A percentile compares a stretch with the other conserved stretches of the same genome.
These are phyloP conservation scores for Sylvietta virens DNA, from an alignment of 2,113 vertebrate genomes.

Conservation along the genomic window DNA sequence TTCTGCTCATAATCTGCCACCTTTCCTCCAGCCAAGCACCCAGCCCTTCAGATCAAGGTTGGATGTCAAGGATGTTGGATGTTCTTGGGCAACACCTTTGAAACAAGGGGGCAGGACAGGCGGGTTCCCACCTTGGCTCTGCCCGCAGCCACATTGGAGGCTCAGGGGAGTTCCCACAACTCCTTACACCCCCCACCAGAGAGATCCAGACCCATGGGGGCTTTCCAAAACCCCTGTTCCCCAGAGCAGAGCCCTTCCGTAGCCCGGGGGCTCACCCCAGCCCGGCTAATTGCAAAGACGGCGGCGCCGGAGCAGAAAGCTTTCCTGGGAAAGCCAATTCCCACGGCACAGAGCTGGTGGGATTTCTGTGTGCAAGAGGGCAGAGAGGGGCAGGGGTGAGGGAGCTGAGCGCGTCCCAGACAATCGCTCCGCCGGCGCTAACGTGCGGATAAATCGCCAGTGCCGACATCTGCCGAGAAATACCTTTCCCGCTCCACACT, in stretches of 20 bases:
- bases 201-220: fast-evolving
- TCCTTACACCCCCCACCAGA: fast-evolving
- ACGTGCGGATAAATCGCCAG: neutral
- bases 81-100: neutral
- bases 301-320: neutral
- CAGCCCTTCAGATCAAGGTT: fast-evolving
- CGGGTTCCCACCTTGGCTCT: neutral
- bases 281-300: neutral
- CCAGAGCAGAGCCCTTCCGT: neutral
- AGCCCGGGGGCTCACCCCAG: neutral
- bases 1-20: neutral
- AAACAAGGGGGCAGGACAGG: neutral
- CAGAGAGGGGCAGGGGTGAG: neutral
- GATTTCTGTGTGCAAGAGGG: neutral
- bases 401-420: neutral
- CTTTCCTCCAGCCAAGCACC: neutral
- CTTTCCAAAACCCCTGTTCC: neutral
- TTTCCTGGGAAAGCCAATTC: neutral
- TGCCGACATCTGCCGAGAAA: constrained; percentile 40
- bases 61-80: neutral
- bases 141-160: fast-evolving
- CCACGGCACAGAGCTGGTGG: neutral
- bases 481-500: neutral
- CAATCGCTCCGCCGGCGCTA: neutral
- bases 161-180: neutral